Evolutionary conservation across 2,113 vertebrate species (phyloP).

Genomic region (Pelvicachromis taeniatus): DNA sequence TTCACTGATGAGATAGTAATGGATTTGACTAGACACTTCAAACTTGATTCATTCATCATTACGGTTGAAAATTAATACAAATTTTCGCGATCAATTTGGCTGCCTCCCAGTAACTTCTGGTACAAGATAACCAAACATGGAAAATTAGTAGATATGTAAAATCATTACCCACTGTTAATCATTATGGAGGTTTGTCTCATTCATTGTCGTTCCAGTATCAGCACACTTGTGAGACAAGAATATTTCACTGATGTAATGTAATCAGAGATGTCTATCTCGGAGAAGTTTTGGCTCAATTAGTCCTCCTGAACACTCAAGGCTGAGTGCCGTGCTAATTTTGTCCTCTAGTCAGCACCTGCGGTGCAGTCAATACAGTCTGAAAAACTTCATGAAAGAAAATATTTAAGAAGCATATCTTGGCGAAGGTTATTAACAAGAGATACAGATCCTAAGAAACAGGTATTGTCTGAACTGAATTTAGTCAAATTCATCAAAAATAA

Average conservation of each 20-base stretch:
- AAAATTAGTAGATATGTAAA: conserved; percentile 54
- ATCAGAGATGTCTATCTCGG: conserved; percentile 59
- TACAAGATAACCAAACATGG: conserved; percentile 58
- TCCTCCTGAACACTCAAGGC: conserved; percentile 50
- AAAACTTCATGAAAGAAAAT: conserved; percentile 36
- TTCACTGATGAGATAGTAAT: conserved; percentile 19
- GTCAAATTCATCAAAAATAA: conserved; percentile 16
- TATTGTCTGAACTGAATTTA: conserved; percentile 5
- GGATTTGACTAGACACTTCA: conserved; percentile 23
- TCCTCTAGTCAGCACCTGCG: conserved; percentile 56
- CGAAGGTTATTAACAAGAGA: not conserved
- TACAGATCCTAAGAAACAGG: not conserved
- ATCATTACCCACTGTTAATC: conserved; percentile 58
- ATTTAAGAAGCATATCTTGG: conserved; percentile 21
- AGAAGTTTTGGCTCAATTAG: conserved; percentile 63
- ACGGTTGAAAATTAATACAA: conserved; percentile 33
- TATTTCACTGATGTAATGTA: conserved; percentile 58
- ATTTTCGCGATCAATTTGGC: conserved; percentile 47
- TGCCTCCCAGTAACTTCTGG: conserved; percentile 45
- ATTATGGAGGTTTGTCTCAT: conserved; percentile 35
- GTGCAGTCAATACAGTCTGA: conserved; percentile 23
- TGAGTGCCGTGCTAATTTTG: conserved; percentile 51
- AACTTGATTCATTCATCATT: conserved; percentile 35
- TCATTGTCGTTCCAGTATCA: conserved; percentile 45
- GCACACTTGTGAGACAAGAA: conserved; percentile 45